Evolutionary conservation across 2,113 vertebrate genomes (phyloP).

Genomic region (Corythornis vintsioides): DNA sequence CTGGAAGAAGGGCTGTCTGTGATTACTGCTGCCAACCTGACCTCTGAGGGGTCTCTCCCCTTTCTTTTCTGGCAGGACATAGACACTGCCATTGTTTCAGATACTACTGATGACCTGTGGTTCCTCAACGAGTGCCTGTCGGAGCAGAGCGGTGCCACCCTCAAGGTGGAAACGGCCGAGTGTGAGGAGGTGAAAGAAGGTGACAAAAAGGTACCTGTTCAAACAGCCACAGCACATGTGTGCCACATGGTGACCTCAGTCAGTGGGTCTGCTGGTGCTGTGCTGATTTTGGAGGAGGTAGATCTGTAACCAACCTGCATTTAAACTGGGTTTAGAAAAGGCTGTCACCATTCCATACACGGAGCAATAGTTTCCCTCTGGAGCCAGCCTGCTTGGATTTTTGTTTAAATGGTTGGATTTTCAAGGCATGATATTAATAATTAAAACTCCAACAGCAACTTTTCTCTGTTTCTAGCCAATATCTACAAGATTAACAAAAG

Average conservation of each 20-base stretch:
- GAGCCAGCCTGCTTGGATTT: background rate
- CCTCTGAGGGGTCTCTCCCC: background rate
- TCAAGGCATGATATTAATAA: background rate
- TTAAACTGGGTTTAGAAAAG: background rate
- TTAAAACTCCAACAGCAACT: background rate
- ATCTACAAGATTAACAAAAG: background rate
- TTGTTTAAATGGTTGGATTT: background rate
- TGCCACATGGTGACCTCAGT: background rate
- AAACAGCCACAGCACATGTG: background rate
- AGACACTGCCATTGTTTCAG: conserved; percentile 93
- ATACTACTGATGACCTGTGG: conserved; percentile 95
- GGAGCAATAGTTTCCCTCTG: background rate
- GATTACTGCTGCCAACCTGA: background rate
- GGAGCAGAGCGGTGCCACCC: conserved; percentile 85
- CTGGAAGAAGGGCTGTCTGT: background rate
- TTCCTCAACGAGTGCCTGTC: conserved; percentile 88
- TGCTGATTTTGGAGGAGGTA: background rate
- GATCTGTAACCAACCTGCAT: background rate
- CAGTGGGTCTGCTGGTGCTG: background rate
- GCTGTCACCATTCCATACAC: fast-evolving
- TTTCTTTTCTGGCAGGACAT: conserved; percentile 80
- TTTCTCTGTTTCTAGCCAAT: background rate
- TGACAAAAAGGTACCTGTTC: conserved; percentile 74
- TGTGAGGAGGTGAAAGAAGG: conserved; percentile 65
- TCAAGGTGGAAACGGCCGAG: conserved; percentile 82